Evolutionary conservation across 1,140 invertebrate species (phyloP), one percentile per base, ranked within the genome.

Genomic region (Meloidogyne chitwoodi): DNA sequence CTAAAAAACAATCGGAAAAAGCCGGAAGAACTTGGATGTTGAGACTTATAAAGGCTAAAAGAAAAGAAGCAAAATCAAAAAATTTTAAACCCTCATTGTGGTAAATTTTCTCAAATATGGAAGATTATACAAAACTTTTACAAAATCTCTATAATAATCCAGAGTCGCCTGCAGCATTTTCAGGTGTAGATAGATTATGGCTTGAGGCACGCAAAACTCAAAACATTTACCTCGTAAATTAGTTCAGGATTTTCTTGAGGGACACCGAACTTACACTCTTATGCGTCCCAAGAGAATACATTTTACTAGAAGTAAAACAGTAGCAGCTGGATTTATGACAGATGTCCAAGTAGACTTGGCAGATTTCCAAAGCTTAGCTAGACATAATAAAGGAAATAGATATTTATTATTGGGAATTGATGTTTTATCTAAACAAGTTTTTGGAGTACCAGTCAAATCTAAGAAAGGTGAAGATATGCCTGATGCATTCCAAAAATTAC

Each of bases 401-500:
- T 68, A 68, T 31, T 27, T 68, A 48, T 29, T 68, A 16, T 24
- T 68, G 12, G 67, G 38, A 16, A 48, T 68, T 4, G 67, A 68
- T 31, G 67, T 68, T 0, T 27, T 68, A 12, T 68, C 67, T 14
- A 68, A 68, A 68, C 11, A 29, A 14, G 3, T 68, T 0, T 68
- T 68, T 68, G 67, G 38, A 12, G 67, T 68, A 4, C 29, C 67
- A 4, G 24, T 68, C 3, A 38, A n/a, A 12, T 44, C 67, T 14
- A 68, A 68, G 16, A 38, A 34, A 1, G 24, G 61, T n/a, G 27
- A 38, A 16, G 16, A 77, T 24, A 79, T 79, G 79, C 5, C 14
- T 1, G 11, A 0, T 6, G 78, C 79, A 5, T 80, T 79, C 68
- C 34, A 75, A 19, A 10, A 76, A 22, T 27, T 79, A 19, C 24